Base-by-base conservation (phyloP, 1,140 invertebrate genomes). In the Aphelinus certus region DNA sequence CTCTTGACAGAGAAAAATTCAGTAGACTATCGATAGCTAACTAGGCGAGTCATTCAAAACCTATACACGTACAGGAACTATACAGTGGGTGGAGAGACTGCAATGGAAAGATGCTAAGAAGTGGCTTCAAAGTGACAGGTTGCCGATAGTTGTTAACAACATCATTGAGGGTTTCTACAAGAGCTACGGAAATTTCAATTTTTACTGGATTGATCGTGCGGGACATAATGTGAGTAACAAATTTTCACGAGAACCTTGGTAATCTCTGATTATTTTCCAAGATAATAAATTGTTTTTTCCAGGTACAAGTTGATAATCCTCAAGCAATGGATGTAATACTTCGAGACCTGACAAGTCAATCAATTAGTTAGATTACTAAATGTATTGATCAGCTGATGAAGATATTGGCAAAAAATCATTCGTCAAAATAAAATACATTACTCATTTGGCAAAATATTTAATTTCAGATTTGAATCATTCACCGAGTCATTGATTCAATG, bases 191-290 rank as follows among this genome's bases (percentile, higher is more conserved):
- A 93, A 93, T 73, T 92, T 95, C 61, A 85, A 89, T 47, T 91
- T 95, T 82, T 95, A 93, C 81, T 95, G 93, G 93, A 90, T 95
- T 46, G 89, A 92, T 68, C 87, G 90, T 69, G 90, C 92, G 71
- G 93, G 93, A 63, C 93, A 94, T 79, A 93, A 92, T 90, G 92
- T 93, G 86, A 76, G 53, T 3, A 69, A 26, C 26, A 26, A 26
- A 26, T 26, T 26, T 26, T 26, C 26, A 26, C 26, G 26, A 26
- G 26, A 26, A 77, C 26, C 26, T 10, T 7, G 60, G 60, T 42
- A 70, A 26, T 55, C 56, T 46, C 47, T 9, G 53, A 6, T 46
- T 58, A 6, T 10, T 26, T 3, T 48, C 55, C 5, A 63, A 67
- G 49, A 7, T 57, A 7, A 73, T 60, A 51, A 69, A 72, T 77